These are phyloP conservation scores for Astyanax mexicanus DNA, from an alignment of 2,797 vertebrate genomes.

Conservation along the genomic window DNA sequence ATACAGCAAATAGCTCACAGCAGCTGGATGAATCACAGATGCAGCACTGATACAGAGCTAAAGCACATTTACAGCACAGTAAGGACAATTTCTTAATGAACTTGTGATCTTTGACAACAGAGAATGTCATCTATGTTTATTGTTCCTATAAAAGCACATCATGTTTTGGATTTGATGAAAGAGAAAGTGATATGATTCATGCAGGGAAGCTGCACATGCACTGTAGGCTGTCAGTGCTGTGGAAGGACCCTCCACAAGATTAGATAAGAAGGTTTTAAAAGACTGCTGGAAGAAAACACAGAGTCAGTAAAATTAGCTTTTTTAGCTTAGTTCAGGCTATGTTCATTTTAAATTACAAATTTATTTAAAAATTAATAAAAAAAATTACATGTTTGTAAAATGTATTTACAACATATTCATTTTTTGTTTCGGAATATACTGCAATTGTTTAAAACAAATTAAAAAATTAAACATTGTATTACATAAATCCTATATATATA, in stretches of 20 bases:
- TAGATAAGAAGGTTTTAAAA: background rate
- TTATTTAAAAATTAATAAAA: no score
- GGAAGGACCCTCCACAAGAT: background rate
- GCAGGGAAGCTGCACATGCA: background rate
- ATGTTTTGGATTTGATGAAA: constrained; percentile 31
- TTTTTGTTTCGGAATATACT: no score
- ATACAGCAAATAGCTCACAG: background rate
- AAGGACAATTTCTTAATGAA: constrained; percentile 20
- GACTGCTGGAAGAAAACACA: no score
- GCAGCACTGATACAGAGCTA: no score
- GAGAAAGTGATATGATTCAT: constrained; percentile 28
- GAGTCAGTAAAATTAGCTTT: no score
- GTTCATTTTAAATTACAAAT: no score
- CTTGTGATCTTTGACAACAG: background rate
- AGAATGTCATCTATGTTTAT: background rate
- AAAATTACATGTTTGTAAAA: no score
- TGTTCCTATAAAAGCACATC: constrained; percentile 29
- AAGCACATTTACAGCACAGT: constrained; percentile 17
- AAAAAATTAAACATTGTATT: no score
- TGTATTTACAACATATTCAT: no score
- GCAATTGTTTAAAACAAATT: no score
- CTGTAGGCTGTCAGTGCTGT: background rate
- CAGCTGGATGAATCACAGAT: background rate
- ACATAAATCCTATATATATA: no score
- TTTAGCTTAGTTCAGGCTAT: no score